Percentiles rank a stretch among this genome's conserved stretches.
Evolutionary conservation across 2,888 invertebrate species (phyloP).

Genomic region (Heliconius aoede): DNA sequence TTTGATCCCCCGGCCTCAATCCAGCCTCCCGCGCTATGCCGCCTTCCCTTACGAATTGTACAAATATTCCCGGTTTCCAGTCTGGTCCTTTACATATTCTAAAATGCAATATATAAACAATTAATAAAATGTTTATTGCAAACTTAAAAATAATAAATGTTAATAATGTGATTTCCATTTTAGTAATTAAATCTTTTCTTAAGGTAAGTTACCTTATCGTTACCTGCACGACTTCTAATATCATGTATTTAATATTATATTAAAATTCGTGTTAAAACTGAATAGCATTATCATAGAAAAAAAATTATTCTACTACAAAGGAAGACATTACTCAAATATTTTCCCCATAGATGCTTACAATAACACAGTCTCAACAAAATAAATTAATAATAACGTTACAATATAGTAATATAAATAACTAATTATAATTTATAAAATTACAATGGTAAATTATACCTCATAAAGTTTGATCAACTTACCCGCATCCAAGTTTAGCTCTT

Average conservation of each 20-base stretch:
- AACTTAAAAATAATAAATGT: background rate
- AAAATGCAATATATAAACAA: slow-evolving; percentile 36
- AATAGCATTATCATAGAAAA: background rate
- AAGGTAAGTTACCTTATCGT: too few relatives aligned
- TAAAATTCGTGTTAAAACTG: background rate
- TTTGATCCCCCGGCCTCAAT: slow-evolving; percentile 94
- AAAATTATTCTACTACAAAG: background rate
- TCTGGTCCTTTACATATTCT: slow-evolving; percentile 93
- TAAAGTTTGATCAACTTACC: slow-evolving; percentile 75
- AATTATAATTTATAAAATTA: background rate
- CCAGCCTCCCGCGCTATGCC: slow-evolving; percentile 95
- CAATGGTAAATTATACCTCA: background rate
- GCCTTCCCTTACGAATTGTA: slow-evolving; percentile 94
- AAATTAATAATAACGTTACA: background rate
- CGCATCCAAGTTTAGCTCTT: slow-evolving; percentile 92
- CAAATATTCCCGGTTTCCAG: slow-evolving; percentile 93
- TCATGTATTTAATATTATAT: background rate
- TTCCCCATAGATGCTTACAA: background rate
- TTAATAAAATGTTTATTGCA: background rate
- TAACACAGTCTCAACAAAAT: background rate
- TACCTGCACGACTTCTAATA: background rate
- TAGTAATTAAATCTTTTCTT: too few relatives aligned
- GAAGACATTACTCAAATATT: background rate
- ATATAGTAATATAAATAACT: background rate
- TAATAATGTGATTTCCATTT: background rate